phyloP scores from a whole-genome alignment of 2,113 vertebrate species.

The Ictalurus punctatus region DNA sequence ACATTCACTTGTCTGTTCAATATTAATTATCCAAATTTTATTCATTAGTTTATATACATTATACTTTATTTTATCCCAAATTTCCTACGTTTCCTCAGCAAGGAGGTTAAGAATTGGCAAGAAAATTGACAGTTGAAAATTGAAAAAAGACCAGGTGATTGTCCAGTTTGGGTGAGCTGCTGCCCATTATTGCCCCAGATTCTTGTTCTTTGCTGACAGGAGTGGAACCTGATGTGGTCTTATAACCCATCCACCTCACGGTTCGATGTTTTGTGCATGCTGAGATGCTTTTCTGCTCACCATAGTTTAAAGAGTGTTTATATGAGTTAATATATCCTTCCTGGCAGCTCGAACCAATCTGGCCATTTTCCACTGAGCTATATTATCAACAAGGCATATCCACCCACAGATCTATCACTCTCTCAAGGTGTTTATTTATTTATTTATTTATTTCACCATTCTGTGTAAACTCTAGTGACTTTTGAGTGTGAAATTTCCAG shows the following conservation, averaged over 20 bases:
- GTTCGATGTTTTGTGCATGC: neutral
- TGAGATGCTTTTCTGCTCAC: neutral
- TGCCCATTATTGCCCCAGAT: neutral
- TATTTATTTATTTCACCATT: neutral
- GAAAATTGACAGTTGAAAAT: neutral
- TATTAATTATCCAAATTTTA: too few relatives aligned
- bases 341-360: too few relatives aligned
- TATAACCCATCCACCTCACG: neutral
- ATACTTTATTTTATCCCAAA: neutral
- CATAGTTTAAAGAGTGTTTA: too few relatives aligned
- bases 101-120: neutral
- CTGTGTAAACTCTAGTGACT: neutral
- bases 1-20: too few relatives aligned
- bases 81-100: neutral
- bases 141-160: neutral
- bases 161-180: neutral
- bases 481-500: neutral
- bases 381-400: too few relatives aligned
- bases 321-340: too few relatives aligned
- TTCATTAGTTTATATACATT: too few relatives aligned
- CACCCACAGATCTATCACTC: neutral
- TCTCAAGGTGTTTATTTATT: neutral
- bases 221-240: neutral
- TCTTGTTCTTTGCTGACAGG: neutral
- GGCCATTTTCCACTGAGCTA: too few relatives aligned